A percentile compares a stretch with the other conserved stretches of the same genome.
phyloP scores from a whole-genome alignment of 2,888 invertebrate species.

The Ceramica pisi region DNA sequence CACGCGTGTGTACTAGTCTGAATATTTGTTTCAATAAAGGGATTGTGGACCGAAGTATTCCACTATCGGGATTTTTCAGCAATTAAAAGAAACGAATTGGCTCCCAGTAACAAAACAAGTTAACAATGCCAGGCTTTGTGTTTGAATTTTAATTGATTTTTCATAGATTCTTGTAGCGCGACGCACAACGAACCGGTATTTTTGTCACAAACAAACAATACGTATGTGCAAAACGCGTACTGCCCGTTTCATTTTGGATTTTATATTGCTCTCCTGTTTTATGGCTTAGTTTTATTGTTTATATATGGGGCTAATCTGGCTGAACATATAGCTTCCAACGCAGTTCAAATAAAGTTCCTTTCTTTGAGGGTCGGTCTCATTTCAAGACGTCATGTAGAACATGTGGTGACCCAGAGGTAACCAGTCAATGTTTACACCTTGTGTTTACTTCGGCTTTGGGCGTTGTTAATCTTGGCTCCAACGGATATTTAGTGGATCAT shows the following conservation, averaged over 20 bases:
- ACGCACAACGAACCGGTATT: conserved; percentile 28
- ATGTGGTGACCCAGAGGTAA: conserved; percentile 4
- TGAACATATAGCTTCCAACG: conserved; percentile 17
- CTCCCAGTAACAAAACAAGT: conserved; percentile 49
- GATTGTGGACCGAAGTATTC: conserved; percentile 22
- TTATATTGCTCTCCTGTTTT: conserved; percentile 49
- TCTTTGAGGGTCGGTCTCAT: conserved; percentile 23
- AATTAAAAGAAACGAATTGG: conserved; percentile 50
- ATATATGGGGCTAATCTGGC: conserved; percentile 43
- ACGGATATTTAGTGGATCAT: not conserved
- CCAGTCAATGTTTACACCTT: conserved; percentile 13
- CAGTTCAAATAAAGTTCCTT: conserved; percentile 14
- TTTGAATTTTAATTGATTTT: conserved; percentile 59
- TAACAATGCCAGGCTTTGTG: conserved; percentile 48
- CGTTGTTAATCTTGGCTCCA: not conserved
- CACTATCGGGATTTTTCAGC: conserved; percentile 20
- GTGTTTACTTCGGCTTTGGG: not conserved
- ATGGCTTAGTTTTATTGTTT: conserved; percentile 47
- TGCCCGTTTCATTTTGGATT: conserved; percentile 56
- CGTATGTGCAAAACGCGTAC: conserved; percentile 48
- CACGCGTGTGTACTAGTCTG: not conserved
- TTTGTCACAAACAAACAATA: conserved; percentile 55
- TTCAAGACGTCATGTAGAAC: conserved; percentile 21
- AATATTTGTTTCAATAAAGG: conserved; percentile 28
- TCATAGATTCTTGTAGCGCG: conserved; percentile 49